phyloP scores from a whole-genome alignment of 2,888 invertebrate species.

The Scrobipalpa atriplicella region DNA sequence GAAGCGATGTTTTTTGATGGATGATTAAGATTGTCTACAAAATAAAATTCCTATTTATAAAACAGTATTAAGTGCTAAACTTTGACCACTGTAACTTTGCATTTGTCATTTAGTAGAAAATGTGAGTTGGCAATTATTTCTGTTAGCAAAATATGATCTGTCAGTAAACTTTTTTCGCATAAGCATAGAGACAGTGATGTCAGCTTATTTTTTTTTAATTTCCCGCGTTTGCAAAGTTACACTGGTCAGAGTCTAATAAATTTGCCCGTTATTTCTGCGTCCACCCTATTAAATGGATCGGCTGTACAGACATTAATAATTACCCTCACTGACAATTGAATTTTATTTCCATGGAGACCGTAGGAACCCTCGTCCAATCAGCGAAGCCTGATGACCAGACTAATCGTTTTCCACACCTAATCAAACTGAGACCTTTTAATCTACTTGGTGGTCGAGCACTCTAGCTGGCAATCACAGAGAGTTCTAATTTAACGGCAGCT shows the following conservation, averaged over 20 bases:
- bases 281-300: background rate
- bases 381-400: constrained; percentile 22
- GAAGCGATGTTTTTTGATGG: no score
- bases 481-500: constrained; percentile 20
- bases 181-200: no score
- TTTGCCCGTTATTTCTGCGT: background rate
- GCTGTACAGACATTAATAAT: constrained; percentile 9
- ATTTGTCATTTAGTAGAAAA: no score
- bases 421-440: constrained; percentile 23
- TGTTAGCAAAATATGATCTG: no score
- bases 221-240: no score
- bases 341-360: constrained; percentile 18
- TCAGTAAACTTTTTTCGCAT: no score
- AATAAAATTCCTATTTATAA: no score
- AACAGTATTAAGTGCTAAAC: background rate
- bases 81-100: no score
- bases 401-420: constrained; percentile 22
- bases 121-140: no score
- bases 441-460: constrained; percentile 22
- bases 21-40: no score
- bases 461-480: constrained; percentile 17
- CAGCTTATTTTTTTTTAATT: no score
- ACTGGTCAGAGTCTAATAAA: no score
- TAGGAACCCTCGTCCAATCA: constrained; percentile 11
- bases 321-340: background rate